Base-by-base conservation (phyloP, 2,888 invertebrate genomes). In the Ctenicera cuprea region DNA sequence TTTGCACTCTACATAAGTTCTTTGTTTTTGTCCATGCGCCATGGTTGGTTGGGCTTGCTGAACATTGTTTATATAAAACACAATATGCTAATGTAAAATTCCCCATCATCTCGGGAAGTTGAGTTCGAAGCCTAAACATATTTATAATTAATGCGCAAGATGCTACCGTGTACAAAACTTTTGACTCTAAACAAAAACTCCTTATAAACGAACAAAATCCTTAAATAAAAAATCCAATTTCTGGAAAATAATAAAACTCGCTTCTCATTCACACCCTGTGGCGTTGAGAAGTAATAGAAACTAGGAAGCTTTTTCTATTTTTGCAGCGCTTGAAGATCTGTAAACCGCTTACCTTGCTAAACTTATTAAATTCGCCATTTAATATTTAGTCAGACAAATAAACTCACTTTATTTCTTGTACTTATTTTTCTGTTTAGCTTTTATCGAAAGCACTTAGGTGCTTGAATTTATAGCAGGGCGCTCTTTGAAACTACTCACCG, bases 251-350 rank as follows among this genome's bases (percentile, higher is more conserved):
- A 76, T 73, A 73, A 69, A 68, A 75, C 67, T 73, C 72, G 74
- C 73, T 66, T 72, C 73, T 75, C 78, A 73, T 78, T 75, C 62
- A 54, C 64, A 74, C 67, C 76, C 77, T 75, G 75, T 77, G 76
- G 68, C 69, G 76, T 61, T 71, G 65, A 73, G 52, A 76, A 59
- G 74, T 75, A 76, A 75, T 72, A 73, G 78, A 64, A 73, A 61
- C 69, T 68, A 63, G 68, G 54, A 50, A 50, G 70, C 22, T 30
- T 63, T 63, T 71, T n/a, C 57, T 57, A 71, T 50, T 64, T 70
- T 43, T 71, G 71, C 64, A 54, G 20, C 54, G 71, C 57, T 26
- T 41, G 64, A 64, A 57, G 16, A 33, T 52, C 43, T 38, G 14
- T n/a, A 71, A 70, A 71, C n/a, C 48, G 71, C 63, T 70, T 63